Conservation (phyloP, 2,113 vertebrate genomes). For the Ptyas mucosa region DNA sequence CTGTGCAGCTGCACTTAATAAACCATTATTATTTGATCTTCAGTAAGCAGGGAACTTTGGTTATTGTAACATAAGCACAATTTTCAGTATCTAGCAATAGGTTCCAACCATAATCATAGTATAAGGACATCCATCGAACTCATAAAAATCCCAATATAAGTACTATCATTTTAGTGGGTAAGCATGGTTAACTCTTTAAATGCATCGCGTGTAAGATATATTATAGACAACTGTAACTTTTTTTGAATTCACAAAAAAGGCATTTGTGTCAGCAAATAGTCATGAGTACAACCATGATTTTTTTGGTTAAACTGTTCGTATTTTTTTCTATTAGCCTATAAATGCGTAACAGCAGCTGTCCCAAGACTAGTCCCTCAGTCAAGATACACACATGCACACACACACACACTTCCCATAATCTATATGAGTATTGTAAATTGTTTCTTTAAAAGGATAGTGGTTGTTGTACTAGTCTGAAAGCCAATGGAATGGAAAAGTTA, state of each 20-base stretch:
- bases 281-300: neutral
- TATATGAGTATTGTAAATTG: neutral
- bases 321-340: neutral
- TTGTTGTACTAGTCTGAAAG: neutral
- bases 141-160: neutral
- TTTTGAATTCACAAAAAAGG: neutral
- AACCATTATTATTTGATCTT: neutral
- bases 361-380: neutral
- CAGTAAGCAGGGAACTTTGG: neutral
- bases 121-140: neutral
- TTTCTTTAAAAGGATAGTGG: neutral
- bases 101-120: neutral
- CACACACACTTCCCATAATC: neutral
- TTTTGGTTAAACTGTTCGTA: neutral
- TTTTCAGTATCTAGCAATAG: neutral
- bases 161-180: neutral
- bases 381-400: neutral
- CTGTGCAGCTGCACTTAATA: neutral
- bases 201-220: conserved; percentile 16
- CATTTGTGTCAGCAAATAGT: neutral
- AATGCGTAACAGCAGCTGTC: neutral
- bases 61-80: neutral
- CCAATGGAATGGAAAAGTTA: neutral
- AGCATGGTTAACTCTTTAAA: conserved; percentile 14
- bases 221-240: conserved; percentile 6